phyloP scores from a whole-genome alignment of 1,140 invertebrate species.

The Bombus haemorrhoidalis region DNA sequence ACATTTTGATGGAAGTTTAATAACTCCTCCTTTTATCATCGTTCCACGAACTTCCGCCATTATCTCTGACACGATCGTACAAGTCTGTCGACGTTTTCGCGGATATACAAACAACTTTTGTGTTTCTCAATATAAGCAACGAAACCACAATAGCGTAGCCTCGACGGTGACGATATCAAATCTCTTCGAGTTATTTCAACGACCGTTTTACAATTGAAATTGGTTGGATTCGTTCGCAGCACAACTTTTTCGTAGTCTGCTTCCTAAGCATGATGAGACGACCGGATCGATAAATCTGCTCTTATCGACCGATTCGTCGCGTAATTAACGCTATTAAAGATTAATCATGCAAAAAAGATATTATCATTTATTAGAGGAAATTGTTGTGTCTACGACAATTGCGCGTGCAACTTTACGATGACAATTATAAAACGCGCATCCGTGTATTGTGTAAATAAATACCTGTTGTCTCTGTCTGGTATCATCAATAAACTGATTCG shows the following conservation, averaged over 20 bases:
- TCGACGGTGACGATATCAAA: no score
- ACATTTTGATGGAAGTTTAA: neutral
- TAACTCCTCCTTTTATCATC: neutral
- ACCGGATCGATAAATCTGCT: no score
- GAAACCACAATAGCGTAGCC: neutral
- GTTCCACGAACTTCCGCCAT: neutral
- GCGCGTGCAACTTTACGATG: no score
- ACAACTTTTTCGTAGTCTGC: no score
- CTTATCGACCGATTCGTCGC: no score
- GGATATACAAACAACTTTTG: neutral
- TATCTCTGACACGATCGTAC: neutral
- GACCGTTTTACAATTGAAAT: neutral
- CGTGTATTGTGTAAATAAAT: constrained; percentile 13
- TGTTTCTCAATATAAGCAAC: constrained; percentile 10
- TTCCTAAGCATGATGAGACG: no score
- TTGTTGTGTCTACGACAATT: neutral
- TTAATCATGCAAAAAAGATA: neutral
- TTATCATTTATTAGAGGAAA: neutral
- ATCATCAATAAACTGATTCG: neutral
- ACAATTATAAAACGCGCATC: neutral
- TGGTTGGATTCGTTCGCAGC: no score
- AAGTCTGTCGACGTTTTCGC: neutral
- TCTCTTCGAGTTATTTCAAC: neutral
- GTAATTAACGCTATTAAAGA: no score
- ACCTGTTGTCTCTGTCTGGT: neutral